These are phyloP conservation scores for Arion vulgaris DNA, from an alignment of 1,140 invertebrate species.

Conservation along the genomic window DNA sequence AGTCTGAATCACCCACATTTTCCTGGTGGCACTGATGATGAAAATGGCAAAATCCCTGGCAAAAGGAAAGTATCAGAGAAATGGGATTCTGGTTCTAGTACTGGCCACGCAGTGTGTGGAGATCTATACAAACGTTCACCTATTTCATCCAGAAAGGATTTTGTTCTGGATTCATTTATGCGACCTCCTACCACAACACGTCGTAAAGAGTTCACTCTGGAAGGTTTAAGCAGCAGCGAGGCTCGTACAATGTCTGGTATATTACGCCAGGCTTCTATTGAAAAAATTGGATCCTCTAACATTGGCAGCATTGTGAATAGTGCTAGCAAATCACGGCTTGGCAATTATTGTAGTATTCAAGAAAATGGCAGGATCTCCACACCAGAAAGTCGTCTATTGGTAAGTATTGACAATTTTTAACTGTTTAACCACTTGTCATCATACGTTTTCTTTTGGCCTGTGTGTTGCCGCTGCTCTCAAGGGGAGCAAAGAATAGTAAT, in stretches of 20 bases:
- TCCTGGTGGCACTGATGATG: background rate
- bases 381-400: conserved; percentile 59
- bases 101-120: background rate
- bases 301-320: conserved; percentile 65
- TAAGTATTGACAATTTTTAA: background rate
- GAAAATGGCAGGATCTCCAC: conserved; percentile 62
- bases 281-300: conserved; percentile 68
- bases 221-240: conserved; percentile 68
- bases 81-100: background rate
- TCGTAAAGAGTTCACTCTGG: conserved; percentile 67
- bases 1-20: background rate
- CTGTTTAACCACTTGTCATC: background rate
- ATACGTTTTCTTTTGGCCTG: no score
- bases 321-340: conserved; percentile 63
- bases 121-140: conserved; percentile 52
- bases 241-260: conserved; percentile 69
- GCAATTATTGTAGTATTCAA: conserved; percentile 59
- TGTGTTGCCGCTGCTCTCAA: no score
- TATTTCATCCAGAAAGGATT: conserved; percentile 57
- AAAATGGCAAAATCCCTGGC: conserved; percentile 10
- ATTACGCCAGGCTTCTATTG: conserved; percentile 68
- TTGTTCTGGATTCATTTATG: conserved; percentile 60
- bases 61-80: conserved; percentile 34
- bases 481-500: no score
- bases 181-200: conserved; percentile 59